Conservation (phyloP, 2,113 vertebrate species). For the Scophthalmus maximus region DNA sequence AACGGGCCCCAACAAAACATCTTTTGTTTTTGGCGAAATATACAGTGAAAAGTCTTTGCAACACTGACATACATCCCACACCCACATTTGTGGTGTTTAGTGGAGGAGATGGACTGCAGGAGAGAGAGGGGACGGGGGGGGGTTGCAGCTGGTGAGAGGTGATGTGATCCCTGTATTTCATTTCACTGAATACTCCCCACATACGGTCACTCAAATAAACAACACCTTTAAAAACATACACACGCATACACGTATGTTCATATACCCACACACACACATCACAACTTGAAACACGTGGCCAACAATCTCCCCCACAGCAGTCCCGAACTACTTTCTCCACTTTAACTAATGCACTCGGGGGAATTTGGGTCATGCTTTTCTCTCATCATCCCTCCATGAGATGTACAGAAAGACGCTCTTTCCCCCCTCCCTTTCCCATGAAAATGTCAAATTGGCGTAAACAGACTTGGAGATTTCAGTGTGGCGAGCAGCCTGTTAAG, state of each 20-base stretch:
- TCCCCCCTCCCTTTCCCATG: constrained; percentile 53
- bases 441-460: constrained; percentile 64
- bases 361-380: constrained; percentile 64
- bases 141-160: constrained; percentile 45
- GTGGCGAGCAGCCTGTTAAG: constrained; percentile 46
- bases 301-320: constrained; percentile 12
- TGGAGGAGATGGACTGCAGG: constrained; percentile 15
- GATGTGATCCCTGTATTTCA: constrained; percentile 48
- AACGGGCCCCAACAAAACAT: constrained; percentile 74
- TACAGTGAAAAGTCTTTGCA: constrained; percentile 48
- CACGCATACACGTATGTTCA: constrained; percentile 12
- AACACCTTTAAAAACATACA: constrained; percentile 52
- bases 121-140: not conserved
- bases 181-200: constrained; percentile 38
- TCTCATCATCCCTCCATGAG: constrained; percentile 46
- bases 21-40: constrained; percentile 78
- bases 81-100: constrained; percentile 15
- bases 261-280: constrained; percentile 6
- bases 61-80: constrained; percentile 42
- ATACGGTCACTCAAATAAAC: constrained; percentile 53
- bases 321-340: constrained; percentile 46
- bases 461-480: constrained; percentile 43
- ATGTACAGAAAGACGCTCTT: constrained; percentile 30
- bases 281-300: constrained; percentile 24
- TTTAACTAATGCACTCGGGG: constrained; percentile 37